Percentiles rank a stretch among this genome's conserved stretches.
phyloP scores from a whole-genome alignment of 2,888 invertebrate genomes.

The Athalia circularis region DNA sequence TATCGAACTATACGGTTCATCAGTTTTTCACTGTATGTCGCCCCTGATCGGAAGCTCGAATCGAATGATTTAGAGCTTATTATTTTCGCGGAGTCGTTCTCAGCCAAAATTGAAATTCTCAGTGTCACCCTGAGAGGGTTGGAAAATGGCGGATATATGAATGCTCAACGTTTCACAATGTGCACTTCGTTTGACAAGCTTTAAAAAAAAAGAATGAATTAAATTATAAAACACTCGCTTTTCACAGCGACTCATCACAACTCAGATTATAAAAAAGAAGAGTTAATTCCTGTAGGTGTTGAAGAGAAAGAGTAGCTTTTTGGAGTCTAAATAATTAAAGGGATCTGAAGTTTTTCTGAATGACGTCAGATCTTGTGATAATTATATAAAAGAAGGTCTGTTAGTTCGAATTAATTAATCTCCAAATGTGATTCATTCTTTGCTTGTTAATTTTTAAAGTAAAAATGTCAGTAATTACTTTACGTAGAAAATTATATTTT shows the following conservation, averaged over 20 bases:
- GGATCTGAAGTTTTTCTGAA: no score
- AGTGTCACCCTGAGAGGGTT: not conserved
- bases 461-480: constrained; percentile 8
- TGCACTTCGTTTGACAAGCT: no score
- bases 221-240: no score
- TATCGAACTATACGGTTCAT: constrained; percentile 17
- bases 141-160: not conserved
- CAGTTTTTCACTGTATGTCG: constrained; percentile 14
- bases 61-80: constrained; percentile 17
- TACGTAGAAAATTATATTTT: not conserved
- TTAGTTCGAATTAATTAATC: not conserved
- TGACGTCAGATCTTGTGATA: no score
- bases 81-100: not conserved
- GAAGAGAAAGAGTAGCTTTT: no score
- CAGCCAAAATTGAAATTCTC: not conserved
- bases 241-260: no score
- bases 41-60: constrained; percentile 22
- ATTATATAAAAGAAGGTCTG: not conserved
- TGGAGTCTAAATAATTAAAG: no score
- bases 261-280: no score
- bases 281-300: no score
- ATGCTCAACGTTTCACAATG: no score
- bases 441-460: constrained; percentile 3
- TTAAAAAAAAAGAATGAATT: no score
- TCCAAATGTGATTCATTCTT: not conserved